phyloP scores from a whole-genome alignment of 2,888 invertebrate genomes.

The Caenorhabditis becei region DNA sequence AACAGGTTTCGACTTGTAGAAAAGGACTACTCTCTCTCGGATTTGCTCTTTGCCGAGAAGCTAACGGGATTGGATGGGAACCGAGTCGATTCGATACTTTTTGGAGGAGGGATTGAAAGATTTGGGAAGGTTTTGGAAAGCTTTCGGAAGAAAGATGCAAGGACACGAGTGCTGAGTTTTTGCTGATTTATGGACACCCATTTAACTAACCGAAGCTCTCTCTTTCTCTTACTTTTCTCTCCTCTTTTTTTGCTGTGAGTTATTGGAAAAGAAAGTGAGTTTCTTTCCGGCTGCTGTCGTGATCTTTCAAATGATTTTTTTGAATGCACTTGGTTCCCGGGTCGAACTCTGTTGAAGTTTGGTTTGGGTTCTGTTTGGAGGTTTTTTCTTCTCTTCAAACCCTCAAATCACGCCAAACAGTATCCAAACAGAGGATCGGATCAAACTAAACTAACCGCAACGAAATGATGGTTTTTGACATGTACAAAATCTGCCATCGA shows the following conservation, averaged over 20 bases:
- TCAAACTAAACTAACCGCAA: constrained; percentile 4
- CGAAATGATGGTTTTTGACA: constrained; percentile 10
- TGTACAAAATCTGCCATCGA: constrained; percentile 46
- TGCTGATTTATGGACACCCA: constrained; percentile 49
- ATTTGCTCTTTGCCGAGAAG: not conserved
- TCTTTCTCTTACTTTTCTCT: constrained; percentile 4
- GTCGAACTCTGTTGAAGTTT: not conserved
- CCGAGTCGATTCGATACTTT: not conserved
- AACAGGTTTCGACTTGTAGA: constrained; percentile 9
- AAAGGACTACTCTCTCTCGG: not conserved
- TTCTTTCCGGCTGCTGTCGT: not conserved
- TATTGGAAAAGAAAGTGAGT: constrained; percentile 6
- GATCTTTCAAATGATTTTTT: not conserved
- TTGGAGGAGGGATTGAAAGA: no score
- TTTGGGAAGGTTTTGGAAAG: not conserved
- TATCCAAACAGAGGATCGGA: not conserved
- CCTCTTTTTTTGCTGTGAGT: not conserved
- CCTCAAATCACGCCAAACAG: not conserved
- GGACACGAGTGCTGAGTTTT: constrained; percentile 38
- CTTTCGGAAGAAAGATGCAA: constrained; percentile 10
- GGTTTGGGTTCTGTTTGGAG: not conserved
- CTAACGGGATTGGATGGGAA: constrained; percentile 1
- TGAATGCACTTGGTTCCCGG: not conserved
- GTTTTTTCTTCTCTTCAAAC: not conserved
- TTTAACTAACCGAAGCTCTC: constrained; percentile 12